Base-by-base conservation (phyloP, 2,113 vertebrate genomes). In the Nannospalax galili region DNA sequence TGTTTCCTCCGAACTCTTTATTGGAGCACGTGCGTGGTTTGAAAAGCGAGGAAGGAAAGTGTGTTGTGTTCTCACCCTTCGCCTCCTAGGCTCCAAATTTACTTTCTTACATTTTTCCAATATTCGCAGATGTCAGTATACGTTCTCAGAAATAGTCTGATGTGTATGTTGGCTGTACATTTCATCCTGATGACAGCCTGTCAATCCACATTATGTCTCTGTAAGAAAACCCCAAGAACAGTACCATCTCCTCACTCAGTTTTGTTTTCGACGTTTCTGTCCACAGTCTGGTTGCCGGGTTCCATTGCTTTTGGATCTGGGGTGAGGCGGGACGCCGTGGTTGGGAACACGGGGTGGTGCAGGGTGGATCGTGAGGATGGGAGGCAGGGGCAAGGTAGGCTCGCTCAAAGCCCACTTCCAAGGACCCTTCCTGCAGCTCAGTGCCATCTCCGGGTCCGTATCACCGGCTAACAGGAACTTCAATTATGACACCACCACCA, bases 51-150 rank as follows among this genome's bases (percentile, higher is more conserved):
- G 78, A 22, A 14, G 32, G 20, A 37, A 0, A 1, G 42, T 1
- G 0, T 0, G 0, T 0, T 1, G 1, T 0, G 1, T 42, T 73
- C 64, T 30, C 0, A 2, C 19, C 6, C 2, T 37, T 32, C 79
- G 2, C 0, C 19, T 40, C 26, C 58, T 8, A 19, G 84, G 37
- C 1, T 1, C 26, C 0, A 1, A 0, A 37, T 10, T 17, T 16
- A 48, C 6, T 45, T 32, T 60, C 37, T 22, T 7, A 4, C 0
- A 2, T n/a, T 4, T 72, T 20, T 5, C 37, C 65, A 28, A 26
- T 24, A 52, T 65, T 10, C 16, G 30, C 28, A 35, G 42, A 11
- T 74, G 30, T 52, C 35, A 9, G 6, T 4, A 8, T 17, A 7
- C 15, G 12, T 24, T 40, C 35, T 58, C n/a, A 30, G 48, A 89